Conservation (phyloP, 2,797 vertebrate species). For the Knipowitschia caucasica region DNA sequence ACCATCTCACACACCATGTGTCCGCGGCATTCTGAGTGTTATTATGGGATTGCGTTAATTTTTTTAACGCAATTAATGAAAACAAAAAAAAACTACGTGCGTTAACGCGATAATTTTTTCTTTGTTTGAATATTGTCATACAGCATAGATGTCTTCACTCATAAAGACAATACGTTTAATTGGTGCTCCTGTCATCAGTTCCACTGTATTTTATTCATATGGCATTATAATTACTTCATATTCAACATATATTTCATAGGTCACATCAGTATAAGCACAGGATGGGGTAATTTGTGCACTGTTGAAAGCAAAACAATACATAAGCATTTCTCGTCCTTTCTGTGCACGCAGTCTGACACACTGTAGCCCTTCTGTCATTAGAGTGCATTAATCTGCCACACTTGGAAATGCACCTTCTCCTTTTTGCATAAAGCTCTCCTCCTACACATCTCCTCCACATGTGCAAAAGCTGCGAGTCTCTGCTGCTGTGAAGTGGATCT, state of each 20-base stretch:
- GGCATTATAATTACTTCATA: background rate
- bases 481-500: constrained; percentile 13
- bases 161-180: background rate
- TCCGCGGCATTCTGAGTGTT: too few relatives aligned
- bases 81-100: too few relatives aligned
- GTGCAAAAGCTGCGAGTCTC: constrained; percentile 3
- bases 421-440: constrained; percentile 35
- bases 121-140: constrained; percentile 5
- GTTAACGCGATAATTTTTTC: background rate
- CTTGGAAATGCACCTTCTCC: constrained; percentile 39
- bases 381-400: constrained; percentile 46
- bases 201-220: background rate
- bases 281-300: constrained; percentile 5
- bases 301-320: constrained; percentile 15
- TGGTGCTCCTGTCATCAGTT: background rate
- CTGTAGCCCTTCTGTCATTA: constrained; percentile 33
- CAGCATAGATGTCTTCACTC: too few relatives aligned
- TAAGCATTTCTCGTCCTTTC: constrained; percentile 19
- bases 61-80: too few relatives aligned
- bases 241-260: background rate
- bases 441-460: constrained; percentile 22
- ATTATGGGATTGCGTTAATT: too few relatives aligned
- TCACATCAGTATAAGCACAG: background rate
- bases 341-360: constrained; percentile 18
- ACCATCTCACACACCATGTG: too few relatives aligned